These are phyloP conservation scores for Andinoacara biseriatus DNA, from an alignment of 2,113 vertebrate genomes.

Conservation along the genomic window DNA sequence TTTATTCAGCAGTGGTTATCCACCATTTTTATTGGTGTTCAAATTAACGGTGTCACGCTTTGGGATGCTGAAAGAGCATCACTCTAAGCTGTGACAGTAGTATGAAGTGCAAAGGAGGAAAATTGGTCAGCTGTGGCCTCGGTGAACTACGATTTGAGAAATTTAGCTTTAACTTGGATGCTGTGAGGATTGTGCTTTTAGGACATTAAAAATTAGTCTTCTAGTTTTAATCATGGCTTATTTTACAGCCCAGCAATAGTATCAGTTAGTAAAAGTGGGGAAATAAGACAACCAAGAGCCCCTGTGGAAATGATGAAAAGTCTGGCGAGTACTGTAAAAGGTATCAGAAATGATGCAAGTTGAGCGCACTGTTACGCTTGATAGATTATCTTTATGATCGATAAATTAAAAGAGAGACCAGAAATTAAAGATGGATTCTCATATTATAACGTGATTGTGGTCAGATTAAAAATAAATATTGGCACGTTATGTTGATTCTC, in stretches of 20 bases:
- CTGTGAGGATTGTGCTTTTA: conserved; percentile 48
- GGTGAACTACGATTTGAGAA: conserved; percentile 19
- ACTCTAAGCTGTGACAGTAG: conserved; percentile 16
- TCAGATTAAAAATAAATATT: neutral
- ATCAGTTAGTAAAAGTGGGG: neutral
- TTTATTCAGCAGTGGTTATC: conserved; percentile 28
- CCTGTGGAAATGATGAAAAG: neutral
- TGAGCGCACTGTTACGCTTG: neutral
- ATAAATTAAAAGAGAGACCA: neutral
- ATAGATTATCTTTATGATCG: neutral
- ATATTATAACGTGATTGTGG: neutral
- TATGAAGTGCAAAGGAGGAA: conserved; percentile 17
- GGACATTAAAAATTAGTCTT: conserved; percentile 17
- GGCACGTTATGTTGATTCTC: neutral
- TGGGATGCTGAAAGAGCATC: neutral
- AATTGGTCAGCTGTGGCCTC: conserved; percentile 2
- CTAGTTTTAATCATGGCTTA: conserved; percentile 43
- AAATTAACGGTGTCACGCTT: conserved; percentile 54
- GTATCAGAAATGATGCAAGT: neutral
- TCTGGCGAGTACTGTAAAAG: neutral
- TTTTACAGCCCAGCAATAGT: conserved; percentile 48
- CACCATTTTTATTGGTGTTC: conserved; percentile 14
- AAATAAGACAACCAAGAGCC: neutral
- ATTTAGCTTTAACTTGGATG: conserved; percentile 39
- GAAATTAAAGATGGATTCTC: neutral